Evolutionary conservation across 2,797 vertebrate species (phyloP).

Genomic region (Chromobotia macracanthus): DNA sequence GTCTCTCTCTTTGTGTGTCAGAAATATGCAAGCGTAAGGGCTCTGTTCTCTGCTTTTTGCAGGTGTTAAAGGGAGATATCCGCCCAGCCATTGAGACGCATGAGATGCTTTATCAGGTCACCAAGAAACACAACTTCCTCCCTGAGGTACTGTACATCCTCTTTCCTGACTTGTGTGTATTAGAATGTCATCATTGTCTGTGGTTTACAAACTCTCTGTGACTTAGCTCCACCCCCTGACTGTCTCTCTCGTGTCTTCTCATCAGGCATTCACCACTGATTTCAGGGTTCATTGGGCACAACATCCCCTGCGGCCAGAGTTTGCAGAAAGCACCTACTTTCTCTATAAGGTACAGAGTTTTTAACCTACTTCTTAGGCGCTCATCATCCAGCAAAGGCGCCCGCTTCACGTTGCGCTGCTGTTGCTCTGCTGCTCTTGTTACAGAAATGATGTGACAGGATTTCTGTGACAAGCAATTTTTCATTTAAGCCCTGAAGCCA

Average conservation of each 20-base stretch:
- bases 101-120: conserved; percentile 99
- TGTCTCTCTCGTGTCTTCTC: conserved; percentile 15
- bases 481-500: not conserved
- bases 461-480: not conserved
- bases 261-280: conserved; percentile 96
- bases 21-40: not conserved
- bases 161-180: not conserved
- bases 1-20: not conserved
- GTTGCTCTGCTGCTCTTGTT: too few species aligned
- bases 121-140: conserved; percentile 98
- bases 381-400: not conserved
- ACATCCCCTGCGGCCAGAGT: conserved; percentile 96
- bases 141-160: conserved; percentile 84
- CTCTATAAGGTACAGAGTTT: conserved; percentile 87
- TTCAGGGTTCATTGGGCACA: conserved; percentile 99
- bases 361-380: not conserved
- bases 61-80: conserved; percentile 98
- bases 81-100: conserved; percentile 98
- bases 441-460: not conserved
- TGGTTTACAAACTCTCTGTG: not conserved
- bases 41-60: conserved; percentile 6
- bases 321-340: conserved; percentile 99
- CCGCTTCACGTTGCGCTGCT: not conserved
- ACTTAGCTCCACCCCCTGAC: conserved; percentile 3
- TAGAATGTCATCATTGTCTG: not conserved